Percentiles rank a stretch among this genome's conserved stretches.
phyloP scores from a whole-genome alignment of 2,888 invertebrate genomes.

The Ceriagrion tenellum region DNA sequence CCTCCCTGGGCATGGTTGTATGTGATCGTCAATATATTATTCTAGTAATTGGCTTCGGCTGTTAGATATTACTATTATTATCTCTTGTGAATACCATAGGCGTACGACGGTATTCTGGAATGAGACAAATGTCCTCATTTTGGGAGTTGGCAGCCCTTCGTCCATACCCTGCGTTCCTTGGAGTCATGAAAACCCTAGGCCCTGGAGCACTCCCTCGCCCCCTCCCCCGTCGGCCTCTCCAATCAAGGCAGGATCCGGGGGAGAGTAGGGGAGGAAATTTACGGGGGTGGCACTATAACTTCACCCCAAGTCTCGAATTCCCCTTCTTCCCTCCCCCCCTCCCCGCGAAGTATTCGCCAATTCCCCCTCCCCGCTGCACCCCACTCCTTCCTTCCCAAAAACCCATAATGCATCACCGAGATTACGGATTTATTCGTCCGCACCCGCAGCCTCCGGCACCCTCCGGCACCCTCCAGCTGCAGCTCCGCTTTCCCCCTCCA shows the following conservation, averaged over 20 bases:
- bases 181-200: not conserved
- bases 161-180: not conserved
- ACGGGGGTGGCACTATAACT: not conserved
- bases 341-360: not conserved
- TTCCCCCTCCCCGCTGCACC: not conserved
- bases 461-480: not conserved
- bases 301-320: not conserved
- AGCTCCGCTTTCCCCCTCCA: not conserved
- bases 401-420: constrained; percentile 46
- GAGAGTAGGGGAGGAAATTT: not conserved
- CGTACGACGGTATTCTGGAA: too few species aligned
- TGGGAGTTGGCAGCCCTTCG: not conserved
- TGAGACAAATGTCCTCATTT: too few species aligned
- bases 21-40: too few species aligned
- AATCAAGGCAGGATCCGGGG: not conserved
- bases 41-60: too few species aligned
- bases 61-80: too few species aligned
- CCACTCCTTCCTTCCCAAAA: not conserved
- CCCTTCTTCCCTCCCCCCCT: not conserved
- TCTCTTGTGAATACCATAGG: too few species aligned
- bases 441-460: not conserved
- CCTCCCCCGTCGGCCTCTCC: not conserved
- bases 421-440: constrained; percentile 52
- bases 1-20: too few species aligned
- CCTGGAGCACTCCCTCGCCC: not conserved